Conservation (phyloP, 2,888 invertebrate species). For the Philaethria dido region DNA sequence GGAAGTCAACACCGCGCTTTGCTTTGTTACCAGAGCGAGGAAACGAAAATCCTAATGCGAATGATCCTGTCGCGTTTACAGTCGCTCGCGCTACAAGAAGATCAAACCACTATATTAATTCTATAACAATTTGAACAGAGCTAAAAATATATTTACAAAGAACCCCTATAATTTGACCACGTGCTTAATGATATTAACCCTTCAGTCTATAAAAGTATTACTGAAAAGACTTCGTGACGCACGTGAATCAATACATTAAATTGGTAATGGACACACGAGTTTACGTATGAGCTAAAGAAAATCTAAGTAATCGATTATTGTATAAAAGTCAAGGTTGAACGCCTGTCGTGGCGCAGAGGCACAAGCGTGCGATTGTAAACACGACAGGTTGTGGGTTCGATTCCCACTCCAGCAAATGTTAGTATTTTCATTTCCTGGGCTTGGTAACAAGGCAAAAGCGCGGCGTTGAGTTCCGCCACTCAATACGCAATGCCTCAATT, state of each 20-base stretch:
- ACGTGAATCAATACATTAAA: conserved; percentile 11
- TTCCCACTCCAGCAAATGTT: too few relatives aligned
- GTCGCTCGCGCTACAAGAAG: not conserved
- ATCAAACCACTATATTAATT: not conserved
- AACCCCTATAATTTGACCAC: not conserved
- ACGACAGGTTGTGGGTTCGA: too few relatives aligned
- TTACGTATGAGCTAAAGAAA: conserved; percentile 5
- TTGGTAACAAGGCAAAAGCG: too few relatives aligned
- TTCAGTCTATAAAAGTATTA: not conserved
- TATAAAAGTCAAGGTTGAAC: not conserved
- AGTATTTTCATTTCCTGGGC: too few relatives aligned
- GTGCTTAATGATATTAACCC: not conserved
- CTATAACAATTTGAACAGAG: not conserved
- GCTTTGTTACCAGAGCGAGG: too few relatives aligned
- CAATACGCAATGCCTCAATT: too few relatives aligned
- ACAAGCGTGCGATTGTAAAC: too few relatives aligned
- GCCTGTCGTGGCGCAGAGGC: too few relatives aligned
- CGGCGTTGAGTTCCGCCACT: too few relatives aligned
- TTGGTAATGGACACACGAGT: not conserved
- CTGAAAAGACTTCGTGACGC: not conserved
- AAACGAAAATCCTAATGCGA: too few relatives aligned
- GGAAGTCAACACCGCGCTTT: too few relatives aligned
- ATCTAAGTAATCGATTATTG: conserved; percentile 2
- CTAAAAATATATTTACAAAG: not conserved
- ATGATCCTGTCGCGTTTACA: not conserved